Evolutionary conservation across 2,888 invertebrate species (phyloP).

Genomic region (Thereva unica): DNA sequence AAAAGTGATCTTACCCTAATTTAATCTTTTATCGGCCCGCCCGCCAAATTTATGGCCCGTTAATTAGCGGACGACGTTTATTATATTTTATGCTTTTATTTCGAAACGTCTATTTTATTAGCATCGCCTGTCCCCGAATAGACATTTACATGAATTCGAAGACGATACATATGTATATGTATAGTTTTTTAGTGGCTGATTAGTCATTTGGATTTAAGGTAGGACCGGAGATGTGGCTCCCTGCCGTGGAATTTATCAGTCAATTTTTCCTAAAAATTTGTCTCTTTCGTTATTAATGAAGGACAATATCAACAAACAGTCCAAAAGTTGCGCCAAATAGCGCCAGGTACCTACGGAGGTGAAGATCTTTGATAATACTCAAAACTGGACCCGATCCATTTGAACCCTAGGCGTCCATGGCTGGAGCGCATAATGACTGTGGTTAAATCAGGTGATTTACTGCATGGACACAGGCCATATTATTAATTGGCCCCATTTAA

Average conservation of each 20-base stretch:
- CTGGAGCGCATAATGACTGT: conserved; percentile 15
- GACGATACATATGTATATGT: no score
- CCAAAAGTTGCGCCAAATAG: conserved; percentile 22
- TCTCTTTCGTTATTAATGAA: conserved; percentile 41
- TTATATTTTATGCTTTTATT: conserved; percentile 28
- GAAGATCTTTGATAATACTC: conserved; percentile 8
- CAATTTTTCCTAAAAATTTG: conserved; percentile 41
- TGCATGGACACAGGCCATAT: conserved; percentile 16
- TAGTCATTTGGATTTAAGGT: conserved; percentile 1
- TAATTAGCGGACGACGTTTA: conserved; percentile 30
- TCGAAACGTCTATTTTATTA: conserved; percentile 20
- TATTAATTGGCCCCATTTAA: conserved; percentile 37
- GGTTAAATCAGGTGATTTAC: conserved; percentile 32
- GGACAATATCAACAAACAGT: conserved; percentile 36
- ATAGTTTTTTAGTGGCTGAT: no score
- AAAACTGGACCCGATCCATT: background rate
- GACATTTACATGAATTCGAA: background rate
- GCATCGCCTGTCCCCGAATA: background rate
- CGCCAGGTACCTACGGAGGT: conserved; percentile 16
- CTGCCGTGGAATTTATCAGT: conserved; percentile 37
- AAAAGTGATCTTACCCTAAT: conserved; percentile 19
- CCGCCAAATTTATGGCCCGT: conserved; percentile 33
- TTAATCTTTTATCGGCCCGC: conserved; percentile 32
- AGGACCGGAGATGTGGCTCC: conserved; percentile 17
- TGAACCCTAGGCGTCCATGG: background rate